phyloP scores from a whole-genome alignment of 2,113 vertebrate genomes.

The Ondatra zibethicus region DNA sequence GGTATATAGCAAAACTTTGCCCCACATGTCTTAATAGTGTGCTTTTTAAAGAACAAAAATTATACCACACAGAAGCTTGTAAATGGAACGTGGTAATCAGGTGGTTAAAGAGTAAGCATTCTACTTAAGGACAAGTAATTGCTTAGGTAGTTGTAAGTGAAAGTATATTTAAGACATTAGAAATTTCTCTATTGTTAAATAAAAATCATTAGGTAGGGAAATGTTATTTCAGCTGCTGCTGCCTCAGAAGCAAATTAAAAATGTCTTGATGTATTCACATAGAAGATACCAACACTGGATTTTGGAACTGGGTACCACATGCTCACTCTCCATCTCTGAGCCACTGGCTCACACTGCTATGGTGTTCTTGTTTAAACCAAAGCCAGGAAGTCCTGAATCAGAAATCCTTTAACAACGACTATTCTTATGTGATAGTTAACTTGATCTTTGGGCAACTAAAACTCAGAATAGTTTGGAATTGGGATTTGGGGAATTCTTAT shows the following conservation, averaged over 20 bases:
- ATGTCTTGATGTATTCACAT: background rate
- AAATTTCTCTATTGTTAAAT: background rate
- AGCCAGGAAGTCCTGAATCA: slow-evolving; percentile 59
- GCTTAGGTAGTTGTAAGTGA: slow-evolving; percentile 4
- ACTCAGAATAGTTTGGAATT: slow-evolving; percentile 69
- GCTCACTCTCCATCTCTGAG: background rate
- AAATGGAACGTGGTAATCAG: slow-evolving; percentile 64
- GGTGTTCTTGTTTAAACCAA: slow-evolving; percentile 56
- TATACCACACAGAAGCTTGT: slow-evolving; percentile 67
- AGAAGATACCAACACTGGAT: background rate
- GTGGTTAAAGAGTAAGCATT: slow-evolving; percentile 52
- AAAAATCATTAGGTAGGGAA: slow-evolving; percentile 34
- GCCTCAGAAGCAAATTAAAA: background rate
- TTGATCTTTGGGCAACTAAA: slow-evolving; percentile 70
- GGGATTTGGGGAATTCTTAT: slow-evolving; percentile 62
- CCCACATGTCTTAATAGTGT: slow-evolving; percentile 73
- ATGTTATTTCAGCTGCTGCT: background rate
- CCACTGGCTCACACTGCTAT: slow-evolving; percentile 29
- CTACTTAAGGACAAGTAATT: slow-evolving; percentile 43
- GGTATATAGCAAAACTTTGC: slow-evolving; percentile 73
- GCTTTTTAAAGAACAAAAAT: slow-evolving; percentile 78
- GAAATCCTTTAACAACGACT: slow-evolving; percentile 71
- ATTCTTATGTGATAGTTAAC: slow-evolving; percentile 77
- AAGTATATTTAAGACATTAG: background rate
- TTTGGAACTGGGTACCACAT: background rate